These are phyloP conservation scores for Eupristina koningsbergeri DNA, from an alignment of 1,140 invertebrate genomes.

Conservation along the genomic window DNA sequence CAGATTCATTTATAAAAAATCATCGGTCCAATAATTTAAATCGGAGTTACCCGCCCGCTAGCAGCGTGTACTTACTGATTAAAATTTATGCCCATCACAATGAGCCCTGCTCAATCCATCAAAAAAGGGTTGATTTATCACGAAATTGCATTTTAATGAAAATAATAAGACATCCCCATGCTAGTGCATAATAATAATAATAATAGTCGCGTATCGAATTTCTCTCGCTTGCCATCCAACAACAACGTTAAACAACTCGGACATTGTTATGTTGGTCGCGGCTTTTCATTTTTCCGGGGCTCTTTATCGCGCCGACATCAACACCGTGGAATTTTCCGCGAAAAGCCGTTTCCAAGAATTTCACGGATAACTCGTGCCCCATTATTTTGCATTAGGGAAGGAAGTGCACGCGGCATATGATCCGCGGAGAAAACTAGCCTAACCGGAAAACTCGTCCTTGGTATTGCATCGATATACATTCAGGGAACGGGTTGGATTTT, in stretches of 20 bases:
- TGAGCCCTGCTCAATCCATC: background rate
- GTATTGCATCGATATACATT: slow-evolving; percentile 36
- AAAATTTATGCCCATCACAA: background rate
- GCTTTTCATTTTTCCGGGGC: slow-evolving; percentile 27
- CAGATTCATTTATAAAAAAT: background rate
- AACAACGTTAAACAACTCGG: background rate
- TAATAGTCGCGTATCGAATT: background rate
- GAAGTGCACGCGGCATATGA: slow-evolving; percentile 5
- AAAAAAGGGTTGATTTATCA: background rate
- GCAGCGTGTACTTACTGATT: background rate
- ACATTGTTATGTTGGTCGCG: slow-evolving; percentile 28
- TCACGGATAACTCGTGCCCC: slow-evolving; percentile 40
- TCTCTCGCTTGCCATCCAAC: background rate
- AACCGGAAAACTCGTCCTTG: slow-evolving; percentile 30
- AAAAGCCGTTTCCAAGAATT: slow-evolving; percentile 14
- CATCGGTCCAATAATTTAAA: background rate
- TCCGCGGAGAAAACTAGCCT: slow-evolving; percentile 15
- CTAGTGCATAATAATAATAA: background rate
- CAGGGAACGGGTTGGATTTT: background rate
- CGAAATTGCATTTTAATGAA: background rate
- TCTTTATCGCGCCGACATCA: slow-evolving; percentile 23
- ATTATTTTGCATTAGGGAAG: slow-evolving; percentile 25
- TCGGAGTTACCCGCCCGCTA: background rate
- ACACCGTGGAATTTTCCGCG: slow-evolving; percentile 1
- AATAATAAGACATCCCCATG: background rate